These are phyloP conservation scores for Meloidogyne chitwoodi DNA, from an alignment of 1,140 invertebrate genomes.

Conservation along the genomic window DNA sequence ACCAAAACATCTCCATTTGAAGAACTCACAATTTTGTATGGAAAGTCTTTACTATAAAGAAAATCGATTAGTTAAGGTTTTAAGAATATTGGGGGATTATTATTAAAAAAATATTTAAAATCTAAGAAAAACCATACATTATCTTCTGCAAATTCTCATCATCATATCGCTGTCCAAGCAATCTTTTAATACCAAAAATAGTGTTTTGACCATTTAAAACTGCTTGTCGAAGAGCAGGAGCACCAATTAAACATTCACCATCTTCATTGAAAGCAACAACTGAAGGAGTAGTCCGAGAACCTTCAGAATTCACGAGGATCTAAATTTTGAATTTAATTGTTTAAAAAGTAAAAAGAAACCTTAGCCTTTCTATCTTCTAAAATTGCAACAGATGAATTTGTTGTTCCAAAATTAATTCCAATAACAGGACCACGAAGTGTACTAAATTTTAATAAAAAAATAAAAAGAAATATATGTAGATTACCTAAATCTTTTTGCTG, in stretches of 20 bases:
- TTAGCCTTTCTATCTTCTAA: conserved; percentile 81
- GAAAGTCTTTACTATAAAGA: conserved; percentile 75
- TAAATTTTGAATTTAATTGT: conserved; percentile 57
- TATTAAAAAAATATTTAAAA: conserved; percentile 16
- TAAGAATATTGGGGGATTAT: too few relatives aligned
- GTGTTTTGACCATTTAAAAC: conserved; percentile 96
- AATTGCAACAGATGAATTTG: conserved; percentile 91
- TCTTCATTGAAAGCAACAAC: conserved; percentile 86
- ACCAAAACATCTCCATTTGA: conserved; percentile 99
- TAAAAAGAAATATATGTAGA: too few relatives aligned
- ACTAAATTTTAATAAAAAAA: neutral
- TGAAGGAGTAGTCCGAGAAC: conserved; percentile 87
- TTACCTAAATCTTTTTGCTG: too few relatives aligned
- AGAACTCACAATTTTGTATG: conserved; percentile 86
- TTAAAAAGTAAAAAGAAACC: too few relatives aligned
- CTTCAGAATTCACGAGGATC: conserved; percentile 91
- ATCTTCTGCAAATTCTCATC: conserved; percentile 95
- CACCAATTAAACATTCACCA: conserved; percentile 83
- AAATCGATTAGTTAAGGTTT: neutral
- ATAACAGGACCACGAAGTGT: conserved; percentile 75
- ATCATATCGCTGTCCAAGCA: conserved; percentile 90
- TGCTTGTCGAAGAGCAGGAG: conserved; percentile 95
- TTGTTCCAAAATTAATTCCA: conserved; percentile 93
- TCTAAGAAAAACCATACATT: conserved; percentile 66
- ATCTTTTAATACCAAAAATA: conserved; percentile 93